phyloP scores from a whole-genome alignment of 2,888 invertebrate species.

The Agrochola litura region DNA sequence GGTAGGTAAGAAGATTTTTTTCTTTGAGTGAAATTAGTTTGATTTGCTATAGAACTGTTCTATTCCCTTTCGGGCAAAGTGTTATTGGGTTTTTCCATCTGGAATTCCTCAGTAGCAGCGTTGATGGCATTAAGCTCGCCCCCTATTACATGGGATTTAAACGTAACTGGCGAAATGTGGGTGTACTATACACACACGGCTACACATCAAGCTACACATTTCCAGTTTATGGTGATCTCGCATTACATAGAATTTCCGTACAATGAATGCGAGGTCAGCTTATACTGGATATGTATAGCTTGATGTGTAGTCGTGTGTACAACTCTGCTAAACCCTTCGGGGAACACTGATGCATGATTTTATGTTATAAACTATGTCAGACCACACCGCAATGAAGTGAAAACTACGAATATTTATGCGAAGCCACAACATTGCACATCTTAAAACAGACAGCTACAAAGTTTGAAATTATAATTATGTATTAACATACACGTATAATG shows the following conservation, averaged over 20 bases:
- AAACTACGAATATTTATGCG: not conserved
- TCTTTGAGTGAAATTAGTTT: not conserved
- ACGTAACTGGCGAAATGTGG: no score
- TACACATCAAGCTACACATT: no score
- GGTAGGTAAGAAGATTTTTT: not conserved
- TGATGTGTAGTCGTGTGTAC: no score
- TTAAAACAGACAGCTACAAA: not conserved
- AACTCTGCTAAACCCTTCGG: no score
- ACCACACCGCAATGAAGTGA: not conserved
- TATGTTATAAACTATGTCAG: not conserved
- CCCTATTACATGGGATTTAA: no score
- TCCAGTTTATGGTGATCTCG: no score
- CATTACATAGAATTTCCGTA: no score
- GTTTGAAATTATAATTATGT: not conserved
- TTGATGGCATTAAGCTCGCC: no score
- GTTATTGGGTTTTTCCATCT: not conserved
- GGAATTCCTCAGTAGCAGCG: not conserved
- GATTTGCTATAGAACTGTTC: not conserved
- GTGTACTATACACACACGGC: no score
- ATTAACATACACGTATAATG: not conserved
- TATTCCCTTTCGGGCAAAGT: not conserved
- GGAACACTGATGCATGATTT: no score
- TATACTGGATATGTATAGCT: no score
- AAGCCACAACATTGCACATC: not conserved
- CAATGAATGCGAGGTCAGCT: no score